These are phyloP conservation scores for Caenorhabditis briggsae DNA, from an alignment of 1,140 invertebrate species.

Conservation along the genomic window DNA sequence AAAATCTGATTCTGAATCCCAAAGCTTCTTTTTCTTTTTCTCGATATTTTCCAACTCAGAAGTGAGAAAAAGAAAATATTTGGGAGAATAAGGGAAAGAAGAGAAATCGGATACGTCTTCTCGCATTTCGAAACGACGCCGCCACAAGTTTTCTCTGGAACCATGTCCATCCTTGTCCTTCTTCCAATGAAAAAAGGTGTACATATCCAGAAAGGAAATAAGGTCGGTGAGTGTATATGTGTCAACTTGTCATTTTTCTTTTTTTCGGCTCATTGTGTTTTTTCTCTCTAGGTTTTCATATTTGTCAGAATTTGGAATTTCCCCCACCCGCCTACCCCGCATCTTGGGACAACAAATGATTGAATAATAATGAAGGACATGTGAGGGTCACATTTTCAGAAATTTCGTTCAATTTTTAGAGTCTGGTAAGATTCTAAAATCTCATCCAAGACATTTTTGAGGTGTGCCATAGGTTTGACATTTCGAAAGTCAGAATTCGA, in stretches of 20 bases:
- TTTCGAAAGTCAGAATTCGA: too few species aligned
- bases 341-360: too few species aligned
- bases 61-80: not conserved
- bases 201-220: not conserved
- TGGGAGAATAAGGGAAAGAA: not conserved
- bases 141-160: not conserved
- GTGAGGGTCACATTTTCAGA: too few species aligned
- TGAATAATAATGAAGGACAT: too few species aligned
- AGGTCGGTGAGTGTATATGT: not conserved
- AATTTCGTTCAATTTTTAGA: too few species aligned
- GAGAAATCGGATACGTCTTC: constrained; percentile 34
- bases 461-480: too few species aligned
- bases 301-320: not conserved
- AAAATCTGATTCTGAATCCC: not conserved
- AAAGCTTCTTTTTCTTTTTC: not conserved
- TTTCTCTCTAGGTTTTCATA: not conserved
- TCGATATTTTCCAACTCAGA: not conserved
- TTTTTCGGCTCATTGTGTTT: not conserved
- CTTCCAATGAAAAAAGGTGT: not conserved
- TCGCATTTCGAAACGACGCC: not conserved
- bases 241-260: constrained; percentile 2
- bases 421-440: too few species aligned
- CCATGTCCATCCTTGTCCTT: not conserved
- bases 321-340: too few species aligned
- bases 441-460: too few species aligned